Evolutionary conservation across 1,140 invertebrate genomes (phyloP).

Genomic region (Panulirus ornatus): DNA sequence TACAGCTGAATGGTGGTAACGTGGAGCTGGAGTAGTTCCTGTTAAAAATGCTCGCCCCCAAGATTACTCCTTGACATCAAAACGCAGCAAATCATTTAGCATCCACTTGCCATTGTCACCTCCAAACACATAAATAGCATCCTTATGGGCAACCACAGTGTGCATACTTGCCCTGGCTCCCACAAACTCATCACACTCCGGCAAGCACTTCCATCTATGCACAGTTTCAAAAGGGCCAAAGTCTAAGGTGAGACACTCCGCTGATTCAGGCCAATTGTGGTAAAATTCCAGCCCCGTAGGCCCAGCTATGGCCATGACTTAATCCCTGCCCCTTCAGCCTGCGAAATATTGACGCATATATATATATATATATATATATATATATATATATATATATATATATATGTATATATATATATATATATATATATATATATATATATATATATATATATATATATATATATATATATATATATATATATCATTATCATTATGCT

Average conservation of each 20-base stretch:
- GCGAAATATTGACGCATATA: too few species aligned
- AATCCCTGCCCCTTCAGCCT: not conserved
- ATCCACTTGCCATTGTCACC: constrained; percentile 97
- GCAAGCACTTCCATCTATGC: constrained; percentile 96
- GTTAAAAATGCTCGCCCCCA: constrained; percentile 94
- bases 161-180: constrained; percentile 98
- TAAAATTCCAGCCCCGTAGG: constrained; percentile 79
- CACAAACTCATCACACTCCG: constrained; percentile 97
- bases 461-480: too few species aligned
- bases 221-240: constrained; percentile 94
- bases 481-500: too few species aligned
- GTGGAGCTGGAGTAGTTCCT: constrained; percentile 89
- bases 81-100: constrained; percentile 95
- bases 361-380: too few species aligned
- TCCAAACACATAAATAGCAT: constrained; percentile 97
- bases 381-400: too few species aligned
- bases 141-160: constrained; percentile 95
- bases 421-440: too few species aligned
- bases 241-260: constrained; percentile 86
- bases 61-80: constrained; percentile 96
- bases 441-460: too few species aligned
- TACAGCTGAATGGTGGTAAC: constrained; percentile 96
- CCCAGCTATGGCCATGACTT: constrained; percentile 69
- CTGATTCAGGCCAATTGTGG: constrained; percentile 80
- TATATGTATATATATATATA: too few species aligned